Evolutionary conservation across 2,888 invertebrate species (phyloP).

Genomic region (Amiota minor): DNA sequence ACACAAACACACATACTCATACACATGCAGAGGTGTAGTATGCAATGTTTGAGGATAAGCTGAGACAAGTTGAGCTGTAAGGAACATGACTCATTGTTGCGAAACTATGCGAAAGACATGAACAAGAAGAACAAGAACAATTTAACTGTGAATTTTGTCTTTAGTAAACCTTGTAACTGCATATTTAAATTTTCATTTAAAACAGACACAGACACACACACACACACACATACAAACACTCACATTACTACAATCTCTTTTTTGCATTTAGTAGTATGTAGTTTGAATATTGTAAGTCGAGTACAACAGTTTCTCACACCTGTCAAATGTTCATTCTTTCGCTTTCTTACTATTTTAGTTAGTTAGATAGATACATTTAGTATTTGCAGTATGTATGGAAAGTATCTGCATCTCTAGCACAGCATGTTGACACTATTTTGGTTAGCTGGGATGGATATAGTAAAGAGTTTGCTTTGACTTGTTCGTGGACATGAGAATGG

Average conservation of each 20-base stretch:
- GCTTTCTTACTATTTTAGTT: too few species aligned
- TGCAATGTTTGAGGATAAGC: background rate
- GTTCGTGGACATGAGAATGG: background rate
- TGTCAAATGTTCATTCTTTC: too few species aligned
- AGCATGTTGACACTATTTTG: conserved; percentile 53
- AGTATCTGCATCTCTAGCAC: background rate
- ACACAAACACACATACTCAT: conserved; percentile 9
- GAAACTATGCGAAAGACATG: conserved; percentile 12
- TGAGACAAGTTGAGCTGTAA: too few species aligned
- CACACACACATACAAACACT: background rate
- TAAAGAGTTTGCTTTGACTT: background rate
- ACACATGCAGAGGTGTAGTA: background rate
- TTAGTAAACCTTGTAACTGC: conserved; percentile 47
- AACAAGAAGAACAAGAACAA: conserved; percentile 1
- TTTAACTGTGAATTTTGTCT: conserved; percentile 34
- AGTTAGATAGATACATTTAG: too few species aligned
- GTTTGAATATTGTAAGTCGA: too few species aligned
- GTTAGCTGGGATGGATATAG: background rate
- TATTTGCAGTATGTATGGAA: too few species aligned
- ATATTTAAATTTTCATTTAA: conserved; percentile 58
- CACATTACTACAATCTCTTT: conserved; percentile 30
- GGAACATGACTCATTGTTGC: too few species aligned
- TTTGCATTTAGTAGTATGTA: too few species aligned
- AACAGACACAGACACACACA: conserved; percentile 23
- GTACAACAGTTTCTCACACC: too few species aligned